Evolutionary conservation across 92 coral and sea anemone species (phyloP), one percentile per base, ranked within the genome.

Genomic region (Epizoanthus illoricatus): DNA sequence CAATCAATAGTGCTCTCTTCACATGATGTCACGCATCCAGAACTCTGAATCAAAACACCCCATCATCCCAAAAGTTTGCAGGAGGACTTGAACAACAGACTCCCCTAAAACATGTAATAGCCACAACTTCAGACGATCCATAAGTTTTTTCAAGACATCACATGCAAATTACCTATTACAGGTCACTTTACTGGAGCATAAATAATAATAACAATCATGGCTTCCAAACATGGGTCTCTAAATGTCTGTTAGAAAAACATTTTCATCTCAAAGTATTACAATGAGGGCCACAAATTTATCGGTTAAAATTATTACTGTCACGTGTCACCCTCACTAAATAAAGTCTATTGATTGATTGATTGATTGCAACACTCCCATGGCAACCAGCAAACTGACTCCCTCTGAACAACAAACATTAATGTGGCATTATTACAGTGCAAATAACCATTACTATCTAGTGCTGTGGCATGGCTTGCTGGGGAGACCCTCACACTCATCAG

Each of bases 381-480:
- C 21, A 47, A 15, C 52, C 73, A 68, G 45, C 7, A 68, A 12
- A 15, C 0, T 33, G 36, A 15, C 45, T 28, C 73, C 8, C 33
- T 28, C 1, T 28, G 33, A 28, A 28, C 16, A 20, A 7, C 16
- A 33, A 13, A 13, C 4, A 16, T 21, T 9, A 23, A 16, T 66
- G 18, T 33, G 10, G 21, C 10, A 73, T 6, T 54, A 21, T 55
- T 73, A 73, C 41, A 54, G 64, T 52, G 45, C 57, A 73, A 73
- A 73, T 20, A 16, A 43, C 45, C 79, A 73, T 73, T 73, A 73
- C 79, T 73, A 73, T 73, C 79, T 73, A 73, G 79, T 73, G 79
- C 45, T 13, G 79, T 24, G 56, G 65, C 79, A 73, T 20, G 64
- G 62, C 43, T 17, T 73, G 65, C 63, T 55, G 79, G 79, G 43